These are phyloP conservation scores for Drosophila emarginata DNA, from an alignment of 2,888 invertebrate species.

Conservation along the genomic window DNA sequence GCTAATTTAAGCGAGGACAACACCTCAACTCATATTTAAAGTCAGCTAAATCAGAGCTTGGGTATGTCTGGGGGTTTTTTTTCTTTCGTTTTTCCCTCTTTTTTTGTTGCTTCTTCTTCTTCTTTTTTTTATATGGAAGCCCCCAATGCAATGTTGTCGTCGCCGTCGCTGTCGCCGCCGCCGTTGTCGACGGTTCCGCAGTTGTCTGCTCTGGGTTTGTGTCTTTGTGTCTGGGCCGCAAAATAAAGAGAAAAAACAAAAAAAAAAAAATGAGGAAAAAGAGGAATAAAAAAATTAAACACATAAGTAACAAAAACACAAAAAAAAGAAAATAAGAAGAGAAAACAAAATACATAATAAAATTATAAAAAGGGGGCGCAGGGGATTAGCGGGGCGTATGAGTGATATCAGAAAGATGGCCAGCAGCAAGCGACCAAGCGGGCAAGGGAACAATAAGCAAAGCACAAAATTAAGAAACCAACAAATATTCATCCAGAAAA, in stretches of 20 bases:
- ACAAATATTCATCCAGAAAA: slow-evolving; percentile 79
- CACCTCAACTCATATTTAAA: slow-evolving; percentile 80
- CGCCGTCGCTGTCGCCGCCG: slow-evolving; percentile 35
- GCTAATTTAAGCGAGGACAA: slow-evolving; percentile 80
- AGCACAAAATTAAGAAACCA: slow-evolving; percentile 68
- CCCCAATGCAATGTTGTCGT: slow-evolving; percentile 65
- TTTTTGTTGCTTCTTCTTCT: slow-evolving; percentile 30
- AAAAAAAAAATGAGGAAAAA: slow-evolving; percentile 50
- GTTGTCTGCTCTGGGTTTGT: slow-evolving; percentile 60
- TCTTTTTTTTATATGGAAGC: slow-evolving; percentile 51
- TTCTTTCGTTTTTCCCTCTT: slow-evolving; percentile 18
- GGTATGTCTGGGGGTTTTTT: slow-evolving; percentile 32
- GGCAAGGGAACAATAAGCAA: slow-evolving; percentile 39
- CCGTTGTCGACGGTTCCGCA: slow-evolving; percentile 19
- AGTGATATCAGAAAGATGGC: slow-evolving; percentile 65
- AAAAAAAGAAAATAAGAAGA: slow-evolving; percentile 36
- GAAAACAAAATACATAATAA: slow-evolving; percentile 60
- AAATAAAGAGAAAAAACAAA: slow-evolving; percentile 36
- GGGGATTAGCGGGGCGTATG: slow-evolving; percentile 63
- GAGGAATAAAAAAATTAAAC: slow-evolving; percentile 63
- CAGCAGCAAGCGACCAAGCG: not conserved
- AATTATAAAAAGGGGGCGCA: slow-evolving; percentile 58
- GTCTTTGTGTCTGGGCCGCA: slow-evolving; percentile 80
- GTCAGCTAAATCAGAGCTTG: slow-evolving; percentile 75
- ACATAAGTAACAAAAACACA: slow-evolving; percentile 65